phyloP scores from a whole-genome alignment of 2,113 vertebrate species.

The Barbus barbus region DNA sequence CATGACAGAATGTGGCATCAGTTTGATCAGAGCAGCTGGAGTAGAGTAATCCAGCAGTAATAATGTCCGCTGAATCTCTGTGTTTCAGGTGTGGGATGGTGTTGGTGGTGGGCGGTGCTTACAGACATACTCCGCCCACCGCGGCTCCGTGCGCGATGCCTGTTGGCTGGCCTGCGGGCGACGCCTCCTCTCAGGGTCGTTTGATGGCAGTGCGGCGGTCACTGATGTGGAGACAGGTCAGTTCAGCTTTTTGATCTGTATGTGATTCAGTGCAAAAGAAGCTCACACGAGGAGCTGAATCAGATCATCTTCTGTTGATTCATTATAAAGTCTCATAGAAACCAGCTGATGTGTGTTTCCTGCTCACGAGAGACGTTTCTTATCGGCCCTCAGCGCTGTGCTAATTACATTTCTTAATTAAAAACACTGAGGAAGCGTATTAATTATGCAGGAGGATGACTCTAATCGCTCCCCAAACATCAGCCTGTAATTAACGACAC shows the following conservation, averaged over 20 bases:
- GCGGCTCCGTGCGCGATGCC: slow-evolving; percentile 84
- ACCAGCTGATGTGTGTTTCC: no score
- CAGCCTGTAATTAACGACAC: not conserved
- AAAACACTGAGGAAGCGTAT: slow-evolving; percentile 61
- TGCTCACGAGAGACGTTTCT: not conserved
- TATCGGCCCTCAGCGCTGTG: slow-evolving; percentile 47
- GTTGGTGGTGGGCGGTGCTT: slow-evolving; percentile 85
- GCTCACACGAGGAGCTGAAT: no score
- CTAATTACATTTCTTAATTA: slow-evolving; percentile 73
- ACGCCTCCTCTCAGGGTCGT: slow-evolving; percentile 87
- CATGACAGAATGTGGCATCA: no score
- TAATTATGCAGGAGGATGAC: slow-evolving; percentile 62
- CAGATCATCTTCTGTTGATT: not conserved
- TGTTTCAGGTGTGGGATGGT: slow-evolving; percentile 89
- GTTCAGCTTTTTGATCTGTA: not conserved
- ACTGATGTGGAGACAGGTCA: slow-evolving; percentile 83
- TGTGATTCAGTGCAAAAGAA: no score
- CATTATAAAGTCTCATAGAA: no score
- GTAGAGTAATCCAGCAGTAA: not conserved
- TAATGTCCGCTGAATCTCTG: not conserved
- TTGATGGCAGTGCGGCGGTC: slow-evolving; percentile 84
- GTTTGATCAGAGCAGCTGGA: not conserved
- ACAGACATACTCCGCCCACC: slow-evolving; percentile 80
- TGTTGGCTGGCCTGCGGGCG: slow-evolving; percentile 87
- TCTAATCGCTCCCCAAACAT: slow-evolving; percentile 54